Evolutionary conservation across 2,888 invertebrate genomes (phyloP).

Genomic region (Cerceris ruficornis): DNA sequence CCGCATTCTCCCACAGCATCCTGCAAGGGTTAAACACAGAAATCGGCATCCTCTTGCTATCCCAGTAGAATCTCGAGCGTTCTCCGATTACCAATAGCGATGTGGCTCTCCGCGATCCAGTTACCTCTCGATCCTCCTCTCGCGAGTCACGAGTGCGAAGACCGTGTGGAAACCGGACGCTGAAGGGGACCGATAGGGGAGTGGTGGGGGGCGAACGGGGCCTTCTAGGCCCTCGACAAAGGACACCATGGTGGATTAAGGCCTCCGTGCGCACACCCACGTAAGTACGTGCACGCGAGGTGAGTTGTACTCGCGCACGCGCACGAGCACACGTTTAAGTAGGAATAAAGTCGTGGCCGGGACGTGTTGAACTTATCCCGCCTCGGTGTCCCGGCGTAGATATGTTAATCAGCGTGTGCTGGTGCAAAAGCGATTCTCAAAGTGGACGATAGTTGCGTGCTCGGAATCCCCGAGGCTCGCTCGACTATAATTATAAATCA

Average conservation of each 20-base stretch:
- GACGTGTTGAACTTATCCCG: constrained; percentile 59
- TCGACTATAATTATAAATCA: constrained; percentile 72
- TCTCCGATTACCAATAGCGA: constrained; percentile 62
- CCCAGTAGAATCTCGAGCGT: constrained; percentile 2
- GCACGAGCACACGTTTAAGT: constrained; percentile 31
- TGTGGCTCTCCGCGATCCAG: constrained; percentile 56
- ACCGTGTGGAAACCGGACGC: neutral
- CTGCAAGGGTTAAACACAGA: neutral
- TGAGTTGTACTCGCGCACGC: too few relatives aligned
- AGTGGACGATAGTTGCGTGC: constrained; percentile 70
- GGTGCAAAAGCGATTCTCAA: constrained; percentile 60
- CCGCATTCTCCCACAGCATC: neutral
- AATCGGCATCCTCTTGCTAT: neutral
- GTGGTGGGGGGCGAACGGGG: constrained; percentile 45
- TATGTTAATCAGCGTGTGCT: constrained; percentile 71
- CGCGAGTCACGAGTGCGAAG: neutral
- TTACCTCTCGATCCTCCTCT: constrained; percentile 22
- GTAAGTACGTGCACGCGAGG: constrained; percentile 7
- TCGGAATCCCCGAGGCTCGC: constrained; percentile 59
- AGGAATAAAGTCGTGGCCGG: constrained; percentile 56
- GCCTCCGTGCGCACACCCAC: constrained; percentile 46
- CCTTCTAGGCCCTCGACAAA: constrained; percentile 44
- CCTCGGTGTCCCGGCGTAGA: constrained; percentile 62
- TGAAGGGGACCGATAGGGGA: constrained; percentile 1
- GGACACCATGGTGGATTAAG: constrained; percentile 24